Evolutionary conservation across 2,113 vertebrate species (phyloP), one percentile per base, ranked within the genome.

Genomic region (Myxocyprinus asiaticus): DNA sequence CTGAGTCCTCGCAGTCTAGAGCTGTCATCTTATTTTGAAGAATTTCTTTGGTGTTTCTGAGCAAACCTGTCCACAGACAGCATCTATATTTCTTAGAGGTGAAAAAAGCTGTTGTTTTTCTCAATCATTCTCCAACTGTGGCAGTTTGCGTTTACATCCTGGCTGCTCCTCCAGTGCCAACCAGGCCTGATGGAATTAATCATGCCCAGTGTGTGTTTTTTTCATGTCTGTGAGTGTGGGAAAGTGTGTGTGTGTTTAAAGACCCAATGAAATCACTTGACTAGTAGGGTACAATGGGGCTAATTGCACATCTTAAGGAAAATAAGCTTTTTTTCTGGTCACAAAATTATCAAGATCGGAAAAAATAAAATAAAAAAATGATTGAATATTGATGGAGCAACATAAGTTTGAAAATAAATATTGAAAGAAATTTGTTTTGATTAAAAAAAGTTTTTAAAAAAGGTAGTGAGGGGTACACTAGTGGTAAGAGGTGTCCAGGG

Each of bases 81-180:
- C 61, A 51, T 14, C 76, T 33, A 42, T 17, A 67, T 72, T 79
- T 67, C 53, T 80, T 53, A 11, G 11, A 22, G 51, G 68, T 55
- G 53, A 56, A 66, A 68, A 61, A 61, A 33, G 7, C 68, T 53
- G 43, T 43, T 55, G 45, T 59, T 76, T 45, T 78, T 48, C 69
- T 69, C 69, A 11, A 50, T 71, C 61, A 6, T 76, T 67, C 12
- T 77, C 33, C 58, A 51, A 50, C n/a, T 9, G 58, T 4, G 22
- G 50, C 63, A 67, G 15, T 48, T 53, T 80, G 64, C 61, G 65
- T 83, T 69, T 83, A 71, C 78, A 75, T 76, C 65, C 63, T 80
- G 59, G 70, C 51, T 63, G 7, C 64, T 33, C 63, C 44, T 71
- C 56, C 45, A 6, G 50, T 75, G 78, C 58, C 44, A 42, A 56